Evolutionary conservation across 2,797 vertebrate species (phyloP), one percentile per base, ranked within the genome.

Genomic region (Pseudotriccus pelzelni): DNA sequence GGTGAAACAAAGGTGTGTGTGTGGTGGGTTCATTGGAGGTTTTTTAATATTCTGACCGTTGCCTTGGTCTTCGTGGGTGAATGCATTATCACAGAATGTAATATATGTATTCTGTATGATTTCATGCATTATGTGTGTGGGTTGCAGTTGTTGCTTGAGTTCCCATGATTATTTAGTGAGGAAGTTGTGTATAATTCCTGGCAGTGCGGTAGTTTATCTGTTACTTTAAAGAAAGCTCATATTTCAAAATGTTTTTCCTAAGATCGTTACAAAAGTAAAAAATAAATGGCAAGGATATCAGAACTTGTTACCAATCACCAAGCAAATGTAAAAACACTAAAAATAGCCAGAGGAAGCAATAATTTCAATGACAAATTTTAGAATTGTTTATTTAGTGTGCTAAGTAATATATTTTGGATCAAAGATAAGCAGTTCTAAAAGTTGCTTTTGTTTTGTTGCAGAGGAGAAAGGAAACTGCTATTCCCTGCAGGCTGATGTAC

Each of bases 361-460:
- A 97, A 98, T 97, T 98, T 97, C 97, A 98, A 87, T 97, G 97
- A 97, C 97, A 98, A 98, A 98, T 98, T 97, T 98, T 97, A 97
- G 94, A 94, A 86, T 95, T 98, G 97, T 98, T 99, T 98, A 98
- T 95, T 96, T 98, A 98, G 94, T 90, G 81, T 91, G 73, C 94
- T 97, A 97, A 98, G 97, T 97, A 97, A 98, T 98, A 98, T 98
- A 98, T 98, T 98, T 98, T 97, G 97, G 98, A 99, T 98, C 97
- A 98, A 98, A 98, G 98, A 98, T 98, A 98, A 98, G 98, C 97
- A 97, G 93, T 97, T 97, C 95, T 89, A 97, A 98, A 98, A 98
- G 97, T 98, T 98, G 95, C 95, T 94, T 98, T 98, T 97, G 97
- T 97, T 97, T 97, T 98, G 93, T 97, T 97, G 97, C 96, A 96